Evolutionary conservation across 2,113 vertebrate genomes (phyloP), one percentile per base, ranked within the genome.

Genomic region (Proteles cristata): DNA sequence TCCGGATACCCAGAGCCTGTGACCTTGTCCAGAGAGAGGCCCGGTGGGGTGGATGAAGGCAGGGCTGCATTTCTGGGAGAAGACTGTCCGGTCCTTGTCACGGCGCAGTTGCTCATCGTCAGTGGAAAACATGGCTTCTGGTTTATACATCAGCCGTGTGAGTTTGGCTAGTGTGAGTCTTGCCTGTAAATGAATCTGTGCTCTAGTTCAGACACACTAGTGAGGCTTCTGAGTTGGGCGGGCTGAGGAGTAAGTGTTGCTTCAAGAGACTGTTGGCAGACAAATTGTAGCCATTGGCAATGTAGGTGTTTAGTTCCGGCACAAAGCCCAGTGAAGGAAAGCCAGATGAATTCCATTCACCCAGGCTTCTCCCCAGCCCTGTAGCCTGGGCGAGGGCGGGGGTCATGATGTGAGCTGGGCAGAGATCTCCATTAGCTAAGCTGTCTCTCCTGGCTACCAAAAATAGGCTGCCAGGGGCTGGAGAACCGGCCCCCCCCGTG

Each of bases 251-350:
- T 25, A 8, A 39, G 0, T 28, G 58, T 58, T 53, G 1, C n/a
- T 65, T 33, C 26, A 5, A 25, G 80, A 82, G 80, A 39, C 69
- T 86, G 12, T 9, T 35, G 68, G 45, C 79, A 73, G 77, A 50
- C 19, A 69, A 2, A 39, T 28, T 25, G 33, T 66, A 31, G n/a
- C 31, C 48, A 19, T 23, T 33, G 28, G 63, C 71, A 73, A 11
- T 50, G 16, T 31, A 43, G 68, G 99, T 99, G 99, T 99, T 99
- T 98, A 99, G 99, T 99, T 99, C 99, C 96, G 99, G 99, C 97
- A 99, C 99, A 79, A 99, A 99, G 99, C 99, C 99, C 0, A 99
- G 99, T 98, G 99, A 99, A 98, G 99, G 99, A 96, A 99, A 99
- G 98, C 99, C 99, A 68, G 99, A 99, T 96, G 99, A 99, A 98